Evolutionary conservation across 2,888 invertebrate genomes (phyloP), one percentile per base, ranked within the genome.

Genomic region (Lasioglossum leucozonium): DNA sequence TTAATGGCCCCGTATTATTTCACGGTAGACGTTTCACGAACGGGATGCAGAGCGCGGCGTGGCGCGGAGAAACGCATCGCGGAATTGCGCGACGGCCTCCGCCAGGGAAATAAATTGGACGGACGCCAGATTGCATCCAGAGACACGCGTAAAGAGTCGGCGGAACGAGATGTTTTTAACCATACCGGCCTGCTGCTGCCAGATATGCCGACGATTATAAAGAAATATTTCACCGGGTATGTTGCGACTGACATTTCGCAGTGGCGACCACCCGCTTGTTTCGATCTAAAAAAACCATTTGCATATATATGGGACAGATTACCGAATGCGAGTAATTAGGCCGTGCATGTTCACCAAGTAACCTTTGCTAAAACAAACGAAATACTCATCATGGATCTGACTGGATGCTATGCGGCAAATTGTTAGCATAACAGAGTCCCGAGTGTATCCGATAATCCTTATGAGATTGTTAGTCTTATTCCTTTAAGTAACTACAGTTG

Each of bases 41-140:
- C 16, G 8, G 62, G 74, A 55, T 30, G 22, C 44, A 16, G n/a
- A n/a, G n/a, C n/a, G n/a, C 72, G 16, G 8, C 62, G 62, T 0
- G 2, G 0, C 65, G 16, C 11, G 58, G 37, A 69, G 58, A 72
- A 55, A 37, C 55, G 47, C n/a, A 47, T 42, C n/a, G 42, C 37
- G 22, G 34, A 73, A 26, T 62, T 62, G 58, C 58, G 30, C 58
- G 58, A 30, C 58, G 58, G 26, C 16, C 58, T 58, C 26, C 30
- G 30, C 26, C 16, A 71, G 55, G 42, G 30, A 58, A 51, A 72
- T 72, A 51, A 81, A 83, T 88, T 88, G 88, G 88, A 69, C 34
- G 11, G 22, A 16, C 3, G 86, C 80, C 88, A 88, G 88, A 88
- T 78, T 86, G 82, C 78, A 58, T 69, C 51, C 76, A 51, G 80